phyloP scores from a whole-genome alignment of 1,140 invertebrate species.

The Aphelenchoides avenae region DNA sequence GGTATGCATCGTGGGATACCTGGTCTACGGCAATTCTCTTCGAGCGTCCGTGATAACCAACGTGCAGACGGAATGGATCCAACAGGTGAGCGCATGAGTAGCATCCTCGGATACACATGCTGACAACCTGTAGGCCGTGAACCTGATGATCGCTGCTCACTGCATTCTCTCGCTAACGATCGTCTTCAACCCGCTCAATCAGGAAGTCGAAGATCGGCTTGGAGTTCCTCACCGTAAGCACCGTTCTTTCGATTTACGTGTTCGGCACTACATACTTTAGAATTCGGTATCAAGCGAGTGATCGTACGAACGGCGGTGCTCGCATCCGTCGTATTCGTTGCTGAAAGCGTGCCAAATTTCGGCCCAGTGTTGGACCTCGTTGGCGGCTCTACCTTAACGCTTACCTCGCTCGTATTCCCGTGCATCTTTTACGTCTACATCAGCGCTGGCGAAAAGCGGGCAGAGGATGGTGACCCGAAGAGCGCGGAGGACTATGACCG shows the following conservation, averaged over 20 bases:
- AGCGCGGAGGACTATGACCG: no score
- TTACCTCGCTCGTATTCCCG: constrained; percentile 77
- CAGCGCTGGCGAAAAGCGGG: constrained; percentile 41
- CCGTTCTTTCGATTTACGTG: no score
- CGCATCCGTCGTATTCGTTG: constrained; percentile 70
- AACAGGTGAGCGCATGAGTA: no score
- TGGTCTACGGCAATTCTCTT: constrained; percentile 6
- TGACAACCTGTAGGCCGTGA: constrained; percentile 30
- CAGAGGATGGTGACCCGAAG: constrained; percentile 7
- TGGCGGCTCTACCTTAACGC: constrained; percentile 74
- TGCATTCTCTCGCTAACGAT: constrained; percentile 54
- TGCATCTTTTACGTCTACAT: constrained; percentile 74
- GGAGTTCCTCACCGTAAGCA: constrained; percentile 47
- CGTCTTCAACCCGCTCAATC: constrained; percentile 56
- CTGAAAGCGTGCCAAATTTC: constrained; percentile 76
- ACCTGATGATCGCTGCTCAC: constrained; percentile 51
- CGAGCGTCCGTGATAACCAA: no score
- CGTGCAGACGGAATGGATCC: no score
- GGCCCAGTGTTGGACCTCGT: constrained; percentile 81
- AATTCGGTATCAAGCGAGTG: constrained; percentile 73
- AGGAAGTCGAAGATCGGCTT: constrained; percentile 53
- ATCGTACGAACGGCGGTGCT: constrained; percentile 70
- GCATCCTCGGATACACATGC: no score
- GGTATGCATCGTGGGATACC: constrained; percentile 42
- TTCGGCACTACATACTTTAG: constrained; percentile 65